A percentile compares a stretch with the other conserved stretches of the same genome.
Evolutionary conservation across 35 echinoderm and acorn worm species (phyloP).

Genomic region (Diadema setosum): DNA sequence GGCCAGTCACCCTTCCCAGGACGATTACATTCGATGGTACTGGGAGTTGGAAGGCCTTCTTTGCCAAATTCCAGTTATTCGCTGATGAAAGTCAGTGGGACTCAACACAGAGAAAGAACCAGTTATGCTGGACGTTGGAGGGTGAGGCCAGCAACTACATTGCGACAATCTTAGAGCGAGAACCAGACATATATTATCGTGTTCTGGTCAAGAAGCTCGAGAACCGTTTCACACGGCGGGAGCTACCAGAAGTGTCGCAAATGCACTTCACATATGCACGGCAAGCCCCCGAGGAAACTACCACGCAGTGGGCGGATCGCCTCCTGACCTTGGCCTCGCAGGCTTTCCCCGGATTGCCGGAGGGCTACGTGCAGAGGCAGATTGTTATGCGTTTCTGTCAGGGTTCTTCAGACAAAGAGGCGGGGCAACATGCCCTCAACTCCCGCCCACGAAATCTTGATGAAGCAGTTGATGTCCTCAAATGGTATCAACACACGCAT

Average conservation of each 20-base stretch:
- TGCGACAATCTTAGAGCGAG: neutral
- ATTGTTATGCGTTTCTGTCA: slow-evolving; percentile 5
- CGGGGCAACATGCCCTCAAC: slow-evolving; percentile 1
- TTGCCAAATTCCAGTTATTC: neutral
- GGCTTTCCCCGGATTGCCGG: neutral
- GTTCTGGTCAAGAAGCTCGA: neutral
- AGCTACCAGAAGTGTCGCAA: neutral
- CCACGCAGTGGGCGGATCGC: neutral
- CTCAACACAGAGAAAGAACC: neutral
- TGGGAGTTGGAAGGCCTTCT: slow-evolving; percentile 13
- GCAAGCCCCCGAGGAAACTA: neutral
- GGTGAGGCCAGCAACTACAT: neutral
- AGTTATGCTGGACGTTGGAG: slow-evolving; percentile 5
- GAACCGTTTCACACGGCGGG: neutral
- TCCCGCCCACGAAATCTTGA: neutral
- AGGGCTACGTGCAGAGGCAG: neutral
- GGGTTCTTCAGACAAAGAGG: slow-evolving; percentile 7
- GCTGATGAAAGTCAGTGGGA: neutral
- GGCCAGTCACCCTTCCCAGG: neutral
- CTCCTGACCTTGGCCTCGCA: neutral
- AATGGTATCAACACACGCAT: slow-evolving; percentile 20
- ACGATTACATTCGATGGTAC: neutral
- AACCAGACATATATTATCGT: neutral
- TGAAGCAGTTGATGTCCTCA: neutral
- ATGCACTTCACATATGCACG: slow-evolving; percentile 9